These are phyloP conservation scores for Schizotus pectinicornis DNA, from an alignment of 2,888 invertebrate species.

Conservation along the genomic window DNA sequence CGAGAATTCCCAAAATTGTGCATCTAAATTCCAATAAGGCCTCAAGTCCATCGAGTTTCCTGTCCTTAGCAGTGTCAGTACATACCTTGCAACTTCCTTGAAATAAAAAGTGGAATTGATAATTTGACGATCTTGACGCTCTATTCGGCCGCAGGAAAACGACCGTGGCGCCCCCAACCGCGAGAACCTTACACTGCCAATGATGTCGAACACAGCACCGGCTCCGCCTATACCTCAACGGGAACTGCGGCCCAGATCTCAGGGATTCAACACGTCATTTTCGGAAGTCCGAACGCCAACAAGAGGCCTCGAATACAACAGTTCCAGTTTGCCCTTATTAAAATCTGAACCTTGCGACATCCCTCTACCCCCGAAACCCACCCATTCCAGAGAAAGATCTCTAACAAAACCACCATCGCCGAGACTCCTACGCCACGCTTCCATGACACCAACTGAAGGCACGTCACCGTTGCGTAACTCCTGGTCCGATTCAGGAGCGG, in stretches of 20 bases:
- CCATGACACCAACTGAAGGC: slow-evolving; percentile 62
- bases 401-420: slow-evolving; percentile 65
- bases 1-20: too few species aligned
- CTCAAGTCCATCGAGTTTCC: too few species aligned
- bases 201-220: slow-evolving; percentile 50
- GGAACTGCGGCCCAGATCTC: slow-evolving; percentile 65
- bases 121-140: slow-evolving; percentile 1
- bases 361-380: slow-evolving; percentile 62
- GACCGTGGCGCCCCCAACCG: slow-evolving; percentile 47
- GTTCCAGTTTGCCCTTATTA: slow-evolving; percentile 58
- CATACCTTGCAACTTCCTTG: background rate
- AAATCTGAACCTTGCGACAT: slow-evolving; percentile 53
- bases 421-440: slow-evolving; percentile 60
- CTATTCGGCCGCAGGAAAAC: slow-evolving; percentile 37
- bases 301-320: slow-evolving; percentile 56
- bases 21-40: too few species aligned
- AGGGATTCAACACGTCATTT: slow-evolving; percentile 61
- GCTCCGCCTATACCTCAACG: slow-evolving; percentile 68
- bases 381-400: slow-evolving; percentile 57
- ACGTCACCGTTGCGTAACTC: slow-evolving; percentile 62
- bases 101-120: background rate
- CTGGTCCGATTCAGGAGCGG: slow-evolving; percentile 64
- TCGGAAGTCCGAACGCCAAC: slow-evolving; percentile 57
- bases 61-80: too few species aligned
- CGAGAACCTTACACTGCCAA: slow-evolving; percentile 57